Percentiles rank a stretch among this genome's conserved stretches.
Conservation (phyloP, 2,888 invertebrate species). For the Clanis bilineata region DNA sequence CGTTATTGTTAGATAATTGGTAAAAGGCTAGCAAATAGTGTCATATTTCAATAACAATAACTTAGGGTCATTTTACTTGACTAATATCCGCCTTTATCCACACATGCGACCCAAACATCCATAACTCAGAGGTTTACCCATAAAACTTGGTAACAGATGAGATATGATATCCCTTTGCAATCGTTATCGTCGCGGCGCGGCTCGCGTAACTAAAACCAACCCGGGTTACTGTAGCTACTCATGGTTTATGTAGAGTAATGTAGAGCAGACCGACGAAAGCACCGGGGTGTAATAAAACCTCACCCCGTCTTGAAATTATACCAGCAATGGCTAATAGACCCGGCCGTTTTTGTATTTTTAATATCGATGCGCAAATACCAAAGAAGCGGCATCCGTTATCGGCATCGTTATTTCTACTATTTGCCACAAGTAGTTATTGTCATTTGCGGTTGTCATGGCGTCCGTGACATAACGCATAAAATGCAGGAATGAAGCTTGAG, state of each 20-base stretch:
- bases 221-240: not conserved
- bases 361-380: no score
- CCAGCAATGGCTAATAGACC: constrained; percentile 41
- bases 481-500: no score
- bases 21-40: no score
- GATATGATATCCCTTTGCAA: constrained; percentile 5
- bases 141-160: constrained; percentile 3
- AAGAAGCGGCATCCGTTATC: no score
- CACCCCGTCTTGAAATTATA: constrained; percentile 35
- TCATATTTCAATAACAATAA: no score
- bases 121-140: constrained; percentile 2
- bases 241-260: constrained; percentile 24
- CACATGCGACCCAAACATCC: not conserved
- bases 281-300: constrained; percentile 33
- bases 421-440: no score
- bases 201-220: constrained; percentile 6
- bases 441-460: no score
- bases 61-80: not conserved
- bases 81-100: not conserved
- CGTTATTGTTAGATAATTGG: not conserved
- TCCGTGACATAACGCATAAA: no score
- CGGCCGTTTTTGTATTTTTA: no score
- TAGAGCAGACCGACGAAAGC: constrained; percentile 19
- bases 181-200: not conserved
- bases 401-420: no score